Evolutionary conservation across 2,797 vertebrate species (phyloP).

Genomic region (Paedocypris micromegethes): DNA sequence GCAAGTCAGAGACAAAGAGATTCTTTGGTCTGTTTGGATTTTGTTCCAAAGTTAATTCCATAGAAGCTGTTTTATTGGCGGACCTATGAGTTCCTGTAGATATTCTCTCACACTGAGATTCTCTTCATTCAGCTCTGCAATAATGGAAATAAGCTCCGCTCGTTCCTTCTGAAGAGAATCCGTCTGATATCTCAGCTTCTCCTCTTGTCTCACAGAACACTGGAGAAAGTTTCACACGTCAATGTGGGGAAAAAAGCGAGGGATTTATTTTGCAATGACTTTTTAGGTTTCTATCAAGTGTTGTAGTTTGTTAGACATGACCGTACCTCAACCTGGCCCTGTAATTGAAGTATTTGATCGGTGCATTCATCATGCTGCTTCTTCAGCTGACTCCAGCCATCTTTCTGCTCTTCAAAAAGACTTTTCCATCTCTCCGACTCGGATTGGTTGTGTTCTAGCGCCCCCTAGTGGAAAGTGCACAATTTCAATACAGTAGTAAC

Average conservation of each 20-base stretch:
- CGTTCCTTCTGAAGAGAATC: constrained; percentile 62
- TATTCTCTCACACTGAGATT: constrained; percentile 60
- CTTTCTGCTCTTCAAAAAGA: constrained; percentile 68
- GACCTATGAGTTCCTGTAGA: constrained; percentile 68
- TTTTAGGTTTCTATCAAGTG: not conserved
- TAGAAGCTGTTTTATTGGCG: not conserved
- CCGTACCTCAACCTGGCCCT: constrained; percentile 78
- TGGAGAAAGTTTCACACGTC: constrained; percentile 51
- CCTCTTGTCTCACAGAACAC: constrained; percentile 66
- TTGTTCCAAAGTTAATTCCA: not conserved
- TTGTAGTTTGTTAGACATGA: not conserved
- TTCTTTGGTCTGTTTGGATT: not conserved
- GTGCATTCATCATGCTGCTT: constrained; percentile 62
- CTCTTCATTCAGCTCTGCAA: constrained; percentile 68
- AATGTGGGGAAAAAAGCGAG: not conserved
- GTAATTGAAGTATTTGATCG: constrained; percentile 70
- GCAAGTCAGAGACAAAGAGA: constrained; percentile 1
- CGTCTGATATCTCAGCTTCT: constrained; percentile 61
- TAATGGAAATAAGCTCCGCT: constrained; percentile 58
- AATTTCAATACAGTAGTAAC: not conserved
- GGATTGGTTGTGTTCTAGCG: constrained; percentile 56
- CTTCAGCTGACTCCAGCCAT: constrained; percentile 60
- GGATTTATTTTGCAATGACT: not conserved
- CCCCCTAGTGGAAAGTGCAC: constrained; percentile 64
- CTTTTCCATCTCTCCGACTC: constrained; percentile 75